Conservation (phyloP, 2,888 invertebrate genomes). For the Campaea margaritaria region DNA sequence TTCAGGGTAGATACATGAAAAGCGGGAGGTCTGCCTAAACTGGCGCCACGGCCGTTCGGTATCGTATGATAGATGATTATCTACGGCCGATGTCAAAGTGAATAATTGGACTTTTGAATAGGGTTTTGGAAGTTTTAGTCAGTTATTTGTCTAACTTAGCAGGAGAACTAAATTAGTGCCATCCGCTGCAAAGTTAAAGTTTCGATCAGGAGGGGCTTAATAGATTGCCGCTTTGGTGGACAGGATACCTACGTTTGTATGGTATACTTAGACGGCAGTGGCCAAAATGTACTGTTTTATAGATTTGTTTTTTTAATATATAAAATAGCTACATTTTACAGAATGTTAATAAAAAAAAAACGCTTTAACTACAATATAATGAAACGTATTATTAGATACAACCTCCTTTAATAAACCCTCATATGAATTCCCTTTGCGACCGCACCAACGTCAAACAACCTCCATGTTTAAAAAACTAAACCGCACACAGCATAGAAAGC, state of each 20-base stretch:
- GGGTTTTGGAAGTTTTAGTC: slow-evolving; percentile 59
- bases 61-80: slow-evolving; percentile 84
- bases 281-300: too few species aligned
- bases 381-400: not conserved
- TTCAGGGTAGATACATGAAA: slow-evolving; percentile 44
- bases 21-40: slow-evolving; percentile 55
- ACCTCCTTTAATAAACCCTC: slow-evolving; percentile 32
- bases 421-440: slow-evolving; percentile 17
- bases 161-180: not conserved
- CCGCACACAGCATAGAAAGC: slow-evolving; percentile 47
- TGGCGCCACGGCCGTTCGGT: slow-evolving; percentile 62
- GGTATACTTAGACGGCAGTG: too few species aligned
- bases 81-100: slow-evolving; percentile 82
- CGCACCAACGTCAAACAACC: not conserved
- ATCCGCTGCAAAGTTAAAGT: not conserved
- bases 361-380: not conserved
- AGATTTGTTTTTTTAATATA: too few species aligned
- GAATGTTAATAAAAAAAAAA: not conserved
- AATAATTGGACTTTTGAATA: slow-evolving; percentile 81
- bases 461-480: slow-evolving; percentile 42
- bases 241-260: too few species aligned
- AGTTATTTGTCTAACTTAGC: slow-evolving; percentile 48
- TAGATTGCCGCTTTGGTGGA: not conserved
- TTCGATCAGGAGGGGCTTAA: not conserved
- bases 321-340: too few species aligned